phyloP scores from a whole-genome alignment of 1,140 invertebrate genomes.

The Stegodyphus mimosarum region DNA sequence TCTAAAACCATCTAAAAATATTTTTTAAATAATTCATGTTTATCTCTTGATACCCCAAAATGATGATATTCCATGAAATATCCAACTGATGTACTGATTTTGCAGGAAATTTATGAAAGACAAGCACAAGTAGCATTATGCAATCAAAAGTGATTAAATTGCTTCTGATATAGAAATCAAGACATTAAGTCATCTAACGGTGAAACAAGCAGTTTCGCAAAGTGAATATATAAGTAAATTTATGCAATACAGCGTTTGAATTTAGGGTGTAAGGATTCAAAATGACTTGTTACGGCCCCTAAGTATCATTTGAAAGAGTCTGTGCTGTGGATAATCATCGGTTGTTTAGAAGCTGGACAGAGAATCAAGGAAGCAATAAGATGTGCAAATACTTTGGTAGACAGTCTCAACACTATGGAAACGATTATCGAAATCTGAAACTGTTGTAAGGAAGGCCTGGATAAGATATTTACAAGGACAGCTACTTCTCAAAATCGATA shows the following conservation, averaged over 20 bases:
- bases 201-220: not conserved
- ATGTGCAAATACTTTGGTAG: not conserved
- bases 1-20: too few relatives aligned
- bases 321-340: not conserved
- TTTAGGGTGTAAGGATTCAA: not conserved
- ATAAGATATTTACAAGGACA: not conserved
- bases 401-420: not conserved
- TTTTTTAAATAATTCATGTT: not conserved
- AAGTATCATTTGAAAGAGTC: not conserved
- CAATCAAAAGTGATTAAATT: too few relatives aligned
- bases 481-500: too few relatives aligned
- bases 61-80: not conserved
- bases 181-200: not conserved
- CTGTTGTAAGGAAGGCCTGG: not conserved
- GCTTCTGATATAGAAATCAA: not conserved
- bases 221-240: not conserved
- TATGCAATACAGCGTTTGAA: not conserved
- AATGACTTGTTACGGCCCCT: not conserved
- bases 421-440: not conserved
- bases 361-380: not conserved
- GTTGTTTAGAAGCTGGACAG: not conserved
- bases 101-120: not conserved
- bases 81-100: not conserved
- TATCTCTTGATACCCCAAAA: not conserved
- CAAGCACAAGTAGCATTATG: not conserved